Evolutionary conservation across 2,113 vertebrate species (phyloP).

Genomic region (Engraulis encrasicolus): DNA sequence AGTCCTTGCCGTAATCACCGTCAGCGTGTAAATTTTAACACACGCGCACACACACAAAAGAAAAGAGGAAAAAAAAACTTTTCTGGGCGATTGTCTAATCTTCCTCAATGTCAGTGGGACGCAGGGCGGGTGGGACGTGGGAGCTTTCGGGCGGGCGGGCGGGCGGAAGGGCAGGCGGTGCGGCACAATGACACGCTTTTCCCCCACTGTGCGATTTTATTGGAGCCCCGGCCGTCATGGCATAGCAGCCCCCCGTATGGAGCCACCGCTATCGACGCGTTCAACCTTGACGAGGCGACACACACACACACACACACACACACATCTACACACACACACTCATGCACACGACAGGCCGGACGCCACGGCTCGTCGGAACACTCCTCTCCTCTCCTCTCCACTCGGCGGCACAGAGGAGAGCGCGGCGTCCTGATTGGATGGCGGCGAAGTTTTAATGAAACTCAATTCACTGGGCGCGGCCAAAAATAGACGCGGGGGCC

Average conservation of each 20-base stretch:
- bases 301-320: no score
- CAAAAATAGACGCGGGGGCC: slow-evolving; percentile 54
- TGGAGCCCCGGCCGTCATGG: neutral
- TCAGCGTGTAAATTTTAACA: slow-evolving; percentile 21
- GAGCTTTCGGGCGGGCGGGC: no score
- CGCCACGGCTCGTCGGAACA: neutral
- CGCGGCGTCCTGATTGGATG: slow-evolving; percentile 41
- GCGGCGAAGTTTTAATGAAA: slow-evolving; percentile 61
- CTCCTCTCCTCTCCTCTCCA: neutral
- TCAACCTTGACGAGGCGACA: slow-evolving; percentile 36
- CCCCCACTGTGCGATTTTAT: slow-evolving; percentile 14
- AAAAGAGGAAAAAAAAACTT: slow-evolving; percentile 17
- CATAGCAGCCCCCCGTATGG: neutral
- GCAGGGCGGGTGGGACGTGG: neutral
- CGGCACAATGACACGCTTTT: slow-evolving; percentile 7
- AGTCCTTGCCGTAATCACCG: neutral
- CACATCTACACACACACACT: no score
- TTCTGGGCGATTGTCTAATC: neutral
- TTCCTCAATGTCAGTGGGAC: slow-evolving; percentile 8
- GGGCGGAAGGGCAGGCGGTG: no score
- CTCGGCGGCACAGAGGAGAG: neutral
- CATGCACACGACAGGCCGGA: no score
- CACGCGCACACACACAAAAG: no score
- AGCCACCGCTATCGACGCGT: slow-evolving; percentile 26
- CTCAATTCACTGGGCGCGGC: slow-evolving; percentile 48